Evolutionary conservation across 2,888 invertebrate genomes (phyloP), one percentile per base, ranked within the genome.

Genomic region (Synergus gifuensis): DNA sequence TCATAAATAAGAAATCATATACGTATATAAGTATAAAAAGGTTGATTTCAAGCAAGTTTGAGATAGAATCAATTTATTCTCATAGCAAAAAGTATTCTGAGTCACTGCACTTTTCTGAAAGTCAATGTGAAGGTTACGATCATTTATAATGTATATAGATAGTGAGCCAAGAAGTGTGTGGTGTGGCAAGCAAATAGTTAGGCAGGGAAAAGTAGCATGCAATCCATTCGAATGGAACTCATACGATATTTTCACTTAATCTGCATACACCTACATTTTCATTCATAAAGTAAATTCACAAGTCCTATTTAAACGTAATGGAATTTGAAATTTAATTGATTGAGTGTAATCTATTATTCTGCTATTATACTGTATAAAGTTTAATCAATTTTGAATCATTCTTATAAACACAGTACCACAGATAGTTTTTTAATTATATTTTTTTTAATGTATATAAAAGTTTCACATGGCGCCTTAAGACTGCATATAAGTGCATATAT

Each of bases 201-300:
- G 44, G 44, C 66, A 42, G 66, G 66, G 22, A 67, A 67, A 66
- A 67, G 44, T 46, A 67, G 44, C 66, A n/a, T 67, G 14, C 9
- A 67, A 42, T 44, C 22, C 4, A 67, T 44, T 67, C 42, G 12
- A 67, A 67, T 44, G 67, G 67, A 22, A 67, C 12, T 22, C 44
- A 44, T 67, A 18, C 44, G 67, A 67, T 67, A 46, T 46, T 46
- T 44, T 67, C n/a, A 67, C 44, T 66, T n/a, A 28, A 63, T 63
- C 36, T 63, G n/a, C 40, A 16, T 44, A 18, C 66, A 42, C 42
- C 66, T 12, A 44, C 66, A 67, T 66, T 66, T 66, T 67, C 49
- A 67, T 67, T 67, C 18, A 67, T 36, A 12, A 44, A 42, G 18
- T 28, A 28, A 28, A 28, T n/a, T n/a, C 2, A 44, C 16, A 49